These are phyloP conservation scores for Takifugu bimaculatus DNA, from an alignment of 2,113 vertebrate species.

Conservation along the genomic window DNA sequence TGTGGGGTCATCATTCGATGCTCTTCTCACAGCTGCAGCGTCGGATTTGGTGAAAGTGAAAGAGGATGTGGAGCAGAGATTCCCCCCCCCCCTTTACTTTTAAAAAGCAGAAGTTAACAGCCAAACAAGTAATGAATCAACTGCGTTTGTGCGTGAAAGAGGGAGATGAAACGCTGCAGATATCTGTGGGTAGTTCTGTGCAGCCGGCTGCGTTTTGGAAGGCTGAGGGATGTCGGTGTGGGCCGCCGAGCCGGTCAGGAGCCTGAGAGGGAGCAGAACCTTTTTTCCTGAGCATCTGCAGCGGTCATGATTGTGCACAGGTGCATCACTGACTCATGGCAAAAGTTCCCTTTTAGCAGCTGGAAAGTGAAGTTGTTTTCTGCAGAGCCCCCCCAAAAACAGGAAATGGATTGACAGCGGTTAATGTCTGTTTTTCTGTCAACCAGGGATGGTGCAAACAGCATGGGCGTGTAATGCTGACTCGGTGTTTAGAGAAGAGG, in stretches of 20 bases:
- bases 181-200: background rate
- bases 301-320: too few relatives aligned
- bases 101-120: conserved; percentile 55
- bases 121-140: conserved; percentile 37
- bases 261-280: background rate
- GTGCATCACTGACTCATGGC: too few relatives aligned
- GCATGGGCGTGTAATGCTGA: conserved; percentile 36
- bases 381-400: too few relatives aligned
- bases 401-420: background rate
- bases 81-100: conserved; percentile 16
- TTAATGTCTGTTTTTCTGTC: conserved; percentile 1
- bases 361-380: conserved; percentile 1
- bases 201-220: conserved; percentile 10
- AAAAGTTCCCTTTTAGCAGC: too few relatives aligned
- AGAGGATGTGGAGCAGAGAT: conserved; percentile 51
- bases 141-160: background rate
- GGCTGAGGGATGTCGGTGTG: background rate
- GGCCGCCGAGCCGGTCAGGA: conserved; percentile 2
- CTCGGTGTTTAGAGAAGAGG: conserved; percentile 26
- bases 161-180: background rate
- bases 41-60: conserved; percentile 46
- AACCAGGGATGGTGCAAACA: too few relatives aligned
- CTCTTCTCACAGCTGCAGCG: conserved; percentile 5
- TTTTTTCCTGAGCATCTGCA: background rate
- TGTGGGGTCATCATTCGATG: background rate